Base-by-base conservation (phyloP, 2,113 vertebrate species). In the Esox niger region DNA sequence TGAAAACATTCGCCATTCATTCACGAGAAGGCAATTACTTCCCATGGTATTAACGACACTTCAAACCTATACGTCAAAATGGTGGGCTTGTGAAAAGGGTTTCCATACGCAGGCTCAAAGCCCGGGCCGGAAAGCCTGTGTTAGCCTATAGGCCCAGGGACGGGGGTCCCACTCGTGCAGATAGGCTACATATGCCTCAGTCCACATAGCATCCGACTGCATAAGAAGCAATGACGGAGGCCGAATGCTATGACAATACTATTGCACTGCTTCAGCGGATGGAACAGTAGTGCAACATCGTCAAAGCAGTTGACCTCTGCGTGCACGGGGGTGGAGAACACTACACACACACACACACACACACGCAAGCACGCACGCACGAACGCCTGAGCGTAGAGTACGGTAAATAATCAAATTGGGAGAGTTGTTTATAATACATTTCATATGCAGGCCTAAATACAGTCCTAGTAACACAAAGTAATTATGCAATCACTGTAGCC, bases 161-260 rank as follows among this genome's bases (percentile, higher is more conserved):
- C 35, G 11, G 35, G 47, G 15, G 9, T 25, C 49, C 2, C 49
- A 4, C 49, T 25, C 49, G 23, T n/a, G 23, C n/a, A 2, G 8
- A 54, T 25, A 23, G 20, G 21, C 54, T 60, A 29, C 21, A n/a
- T 13, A 20, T 7, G 1, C 35, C 33, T 29, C 2, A 38, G 35
- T 43, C 25, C 13, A 62, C 31, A n/a, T 8, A 73, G 67, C n/a
- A 57, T 60, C 29, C 58, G 27, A 26, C n/a, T 26, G 23, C 30
- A 57, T 26, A 30, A 43, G 65, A 56, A n/a, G 81, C 71, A 27
- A 55, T 70, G 62, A 80, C 89, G 87, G 91, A 93, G 91, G 93
- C 91, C 93, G 85, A 88, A 95, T 94, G 95, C 95, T 93, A 95
- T 95, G 95, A 96, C 95, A 96, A 95, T 95, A 95, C 94, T 94